Conservation (phyloP, 2,888 invertebrate genomes). For the Eupithecia centaureata region DNA sequence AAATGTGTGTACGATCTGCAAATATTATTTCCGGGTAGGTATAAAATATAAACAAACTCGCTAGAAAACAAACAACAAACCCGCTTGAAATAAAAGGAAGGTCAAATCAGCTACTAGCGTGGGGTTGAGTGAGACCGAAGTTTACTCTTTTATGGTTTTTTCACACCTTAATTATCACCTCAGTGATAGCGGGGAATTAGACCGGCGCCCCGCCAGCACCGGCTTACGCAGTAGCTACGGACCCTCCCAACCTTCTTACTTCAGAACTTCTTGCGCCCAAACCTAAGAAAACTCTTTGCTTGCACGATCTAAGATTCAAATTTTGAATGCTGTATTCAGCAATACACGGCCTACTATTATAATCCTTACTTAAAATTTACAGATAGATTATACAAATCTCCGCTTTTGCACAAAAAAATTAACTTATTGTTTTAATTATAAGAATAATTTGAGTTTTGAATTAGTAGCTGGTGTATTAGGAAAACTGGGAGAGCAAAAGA, state of each 20-base stretch:
- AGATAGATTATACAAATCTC: neutral
- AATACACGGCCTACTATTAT: neutral
- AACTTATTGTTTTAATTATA: neutral
- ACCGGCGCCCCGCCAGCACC: slow-evolving; percentile 27
- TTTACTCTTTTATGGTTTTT: too few relatives aligned
- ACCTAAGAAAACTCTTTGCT: neutral
- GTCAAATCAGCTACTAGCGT: too few relatives aligned
- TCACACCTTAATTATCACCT: too few relatives aligned
- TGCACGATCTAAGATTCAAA: slow-evolving; percentile 25
- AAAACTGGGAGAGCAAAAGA: neutral
- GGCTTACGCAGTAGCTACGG: slow-evolving; percentile 29
- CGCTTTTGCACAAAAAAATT: neutral
- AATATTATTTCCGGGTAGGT: too few relatives aligned
- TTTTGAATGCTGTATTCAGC: neutral
- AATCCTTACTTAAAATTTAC: neutral
- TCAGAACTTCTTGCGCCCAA: neutral
- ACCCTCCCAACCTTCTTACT: slow-evolving; percentile 6
- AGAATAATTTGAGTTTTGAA: neutral
- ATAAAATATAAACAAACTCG: too few relatives aligned
- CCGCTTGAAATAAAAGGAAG: too few relatives aligned
- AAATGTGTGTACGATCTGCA: too few relatives aligned
- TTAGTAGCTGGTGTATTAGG: neutral
- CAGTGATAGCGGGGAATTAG: slow-evolving; percentile 12
- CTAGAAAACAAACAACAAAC: too few relatives aligned
- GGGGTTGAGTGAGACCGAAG: too few relatives aligned